Percentiles rank a stretch among this genome's conserved stretches.
Conservation (phyloP, 2,888 invertebrate genomes). For the Rhyacophila evoluta region DNA sequence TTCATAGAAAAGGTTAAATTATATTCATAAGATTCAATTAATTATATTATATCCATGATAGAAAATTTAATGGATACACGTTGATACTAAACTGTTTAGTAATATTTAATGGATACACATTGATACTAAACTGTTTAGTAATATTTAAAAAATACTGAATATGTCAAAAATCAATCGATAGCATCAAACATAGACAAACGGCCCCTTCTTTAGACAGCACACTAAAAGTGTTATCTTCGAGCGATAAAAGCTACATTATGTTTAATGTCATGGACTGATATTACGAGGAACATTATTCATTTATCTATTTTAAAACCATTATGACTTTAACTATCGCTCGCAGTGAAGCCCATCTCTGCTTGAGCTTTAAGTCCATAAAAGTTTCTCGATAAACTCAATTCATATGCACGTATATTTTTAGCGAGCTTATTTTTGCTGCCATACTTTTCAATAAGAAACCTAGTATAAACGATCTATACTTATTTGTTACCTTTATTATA, state of each 20-base stretch:
- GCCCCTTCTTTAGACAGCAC: neutral
- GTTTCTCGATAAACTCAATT: neutral
- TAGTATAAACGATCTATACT: too few relatives aligned
- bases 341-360: neutral
- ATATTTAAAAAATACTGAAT: neutral
- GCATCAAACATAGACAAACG: neutral
- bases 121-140: neutral
- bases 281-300: neutral
- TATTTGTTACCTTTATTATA: too few relatives aligned
- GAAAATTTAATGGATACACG: neutral
- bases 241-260: slow-evolving; percentile 2
- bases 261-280: neutral
- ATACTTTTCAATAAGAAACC: too few relatives aligned
- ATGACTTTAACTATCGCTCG: neutral
- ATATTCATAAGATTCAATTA: too few relatives aligned
- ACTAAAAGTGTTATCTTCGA: neutral
- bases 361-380: neutral
- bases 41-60: neutral
- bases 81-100: neutral
- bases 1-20: too few relatives aligned
- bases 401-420: neutral
- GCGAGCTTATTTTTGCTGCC: too few relatives aligned
- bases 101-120: neutral
- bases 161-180: neutral
- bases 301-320: slow-evolving; percentile 5